Base-by-base conservation (phyloP, 2,113 vertebrate species). In the Microcebus ravelobensis region DNA sequence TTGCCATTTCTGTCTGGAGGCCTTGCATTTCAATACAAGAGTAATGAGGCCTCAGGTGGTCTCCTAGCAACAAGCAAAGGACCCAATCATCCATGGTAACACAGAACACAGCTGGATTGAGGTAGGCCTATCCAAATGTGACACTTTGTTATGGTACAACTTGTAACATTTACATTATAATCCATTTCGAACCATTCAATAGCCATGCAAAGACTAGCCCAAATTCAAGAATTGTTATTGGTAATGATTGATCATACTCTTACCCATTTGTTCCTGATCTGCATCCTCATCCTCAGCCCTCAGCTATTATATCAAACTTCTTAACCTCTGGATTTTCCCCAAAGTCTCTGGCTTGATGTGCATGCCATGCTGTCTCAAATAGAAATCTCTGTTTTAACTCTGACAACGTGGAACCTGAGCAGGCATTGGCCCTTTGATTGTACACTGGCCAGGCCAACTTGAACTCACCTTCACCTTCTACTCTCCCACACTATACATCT, bases 1-100 rank as follows among this genome's bases (percentile, higher is more conserved):
- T 31, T 57, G 23, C 2, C 12, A 2, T 1, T 71, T 74, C 65
- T 48, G 11, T 39, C 36, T 36, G 39, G 3, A 31, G n/a, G 7
- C 5, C 18, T 90, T 85, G 3, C 15, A 25, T 91, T 70, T 92
- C 74, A 84, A 7, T 42, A n/a, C 9, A 27, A 0, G 11, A n/a
- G 0, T 74, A 15, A 88, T 42, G n/a, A 29, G 20, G 36, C 39
- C 6, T 45, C 79, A 39, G 48, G 6, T 81, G 45, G 36, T 94
- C 52, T 95, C 76, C 65, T 74, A 42, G 85, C 76, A 96, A 96
- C 81, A 95, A 25, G 34, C n/a, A 73, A 87, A 81, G n/a, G 31
- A 13, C 9, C 25, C 29, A 65, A 34, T 15, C 5, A 13, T 87
- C 57, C 45, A 3, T 73, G 6, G 27, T 84, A 59, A 82, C 29